Conservation (phyloP, 2,888 invertebrate species). For the Monoplex corrugatus region DNA sequence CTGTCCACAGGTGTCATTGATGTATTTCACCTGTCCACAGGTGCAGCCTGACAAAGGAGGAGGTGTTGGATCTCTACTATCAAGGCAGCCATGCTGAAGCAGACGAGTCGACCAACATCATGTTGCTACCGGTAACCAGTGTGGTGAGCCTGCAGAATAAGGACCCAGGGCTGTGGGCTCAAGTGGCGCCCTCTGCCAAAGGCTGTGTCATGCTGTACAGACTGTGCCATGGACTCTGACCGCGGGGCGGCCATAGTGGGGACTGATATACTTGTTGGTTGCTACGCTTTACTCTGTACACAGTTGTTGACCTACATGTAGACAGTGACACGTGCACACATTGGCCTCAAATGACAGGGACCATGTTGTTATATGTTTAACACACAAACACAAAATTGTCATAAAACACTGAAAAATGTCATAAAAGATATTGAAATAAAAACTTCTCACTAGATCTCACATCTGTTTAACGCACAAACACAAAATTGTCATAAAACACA, state of each 20-base stretch:
- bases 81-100: constrained; percentile 79
- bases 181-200: constrained; percentile 77
- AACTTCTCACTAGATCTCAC: no score
- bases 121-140: constrained; percentile 67
- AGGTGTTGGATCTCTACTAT: constrained; percentile 71
- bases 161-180: constrained; percentile 70
- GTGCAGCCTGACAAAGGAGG: constrained; percentile 72
- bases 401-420: no score
- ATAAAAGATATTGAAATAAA: no score
- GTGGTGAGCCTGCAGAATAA: constrained; percentile 62
- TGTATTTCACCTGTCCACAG: constrained; percentile 59
- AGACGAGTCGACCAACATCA: constrained; percentile 78
- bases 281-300: no score
- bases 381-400: no score
- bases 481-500: no score
- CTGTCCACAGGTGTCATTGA: background rate
- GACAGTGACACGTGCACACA: no score
- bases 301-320: no score
- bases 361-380: no score
- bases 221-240: constrained; percentile 44
- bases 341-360: no score
- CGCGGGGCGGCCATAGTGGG: background rate
- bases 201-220: constrained; percentile 72
- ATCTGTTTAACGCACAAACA: no score
- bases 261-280: no score